These are phyloP conservation scores for Leuciscus waleckii DNA, from an alignment of 2,797 vertebrate species.

Conservation along the genomic window DNA sequence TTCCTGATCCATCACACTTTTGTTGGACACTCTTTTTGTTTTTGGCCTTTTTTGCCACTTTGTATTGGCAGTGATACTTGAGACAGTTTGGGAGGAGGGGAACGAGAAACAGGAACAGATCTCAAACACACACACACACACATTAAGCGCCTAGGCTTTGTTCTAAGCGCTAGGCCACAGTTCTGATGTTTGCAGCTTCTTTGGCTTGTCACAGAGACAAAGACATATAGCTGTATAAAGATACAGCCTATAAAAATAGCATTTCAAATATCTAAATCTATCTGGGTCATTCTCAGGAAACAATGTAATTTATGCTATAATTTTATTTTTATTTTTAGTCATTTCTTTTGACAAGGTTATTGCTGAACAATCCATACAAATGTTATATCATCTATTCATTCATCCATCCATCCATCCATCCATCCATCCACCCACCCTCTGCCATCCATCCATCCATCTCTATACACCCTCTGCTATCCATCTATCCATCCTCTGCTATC, in stretches of 20 bases:
- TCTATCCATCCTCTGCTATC: too few species aligned
- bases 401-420: too few species aligned
- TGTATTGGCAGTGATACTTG: neutral
- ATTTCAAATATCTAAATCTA: neutral
- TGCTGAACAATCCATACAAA: neutral
- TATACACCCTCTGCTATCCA: neutral
- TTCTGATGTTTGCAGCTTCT: constrained; percentile 15
- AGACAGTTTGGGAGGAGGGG: neutral
- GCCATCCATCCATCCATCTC: too few species aligned
- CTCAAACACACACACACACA: neutral
- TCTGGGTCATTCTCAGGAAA: constrained; percentile 13
- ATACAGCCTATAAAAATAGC: constrained; percentile 7
- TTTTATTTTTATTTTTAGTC: fast-evolving
- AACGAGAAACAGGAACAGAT: neutral
- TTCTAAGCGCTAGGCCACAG: neutral
- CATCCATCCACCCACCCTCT: too few species aligned
- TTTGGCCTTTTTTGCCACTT: constrained; percentile 1
- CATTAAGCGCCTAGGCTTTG: neutral
- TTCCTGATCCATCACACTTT: constrained; percentile 29
- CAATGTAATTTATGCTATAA: neutral
- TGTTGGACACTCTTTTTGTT: neutral
- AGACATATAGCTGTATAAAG: neutral
- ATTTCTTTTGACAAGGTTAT: neutral
- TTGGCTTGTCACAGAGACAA: neutral
- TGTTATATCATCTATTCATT: too few species aligned